A percentile compares a stretch with the other conserved stretches of the same genome.
These are phyloP conservation scores for Archaeoteleia sp. DNA, from an alignment of 2,888 invertebrate genomes.

Conservation along the genomic window DNA sequence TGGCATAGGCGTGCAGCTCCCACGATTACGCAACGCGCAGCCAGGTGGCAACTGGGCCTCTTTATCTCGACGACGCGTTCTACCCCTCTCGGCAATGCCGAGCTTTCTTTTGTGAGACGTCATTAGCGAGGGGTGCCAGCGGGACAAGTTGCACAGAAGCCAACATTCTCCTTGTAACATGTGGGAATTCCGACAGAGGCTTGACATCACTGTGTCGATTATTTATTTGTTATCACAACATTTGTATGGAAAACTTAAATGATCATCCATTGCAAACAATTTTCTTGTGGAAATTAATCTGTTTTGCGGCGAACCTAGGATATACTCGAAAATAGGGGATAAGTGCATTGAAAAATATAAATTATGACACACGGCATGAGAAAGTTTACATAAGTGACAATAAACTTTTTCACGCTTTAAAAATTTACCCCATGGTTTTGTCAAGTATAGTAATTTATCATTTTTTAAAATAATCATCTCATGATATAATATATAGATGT, in stretches of 20 bases:
- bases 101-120: constrained; percentile 32
- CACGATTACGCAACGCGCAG: constrained; percentile 62
- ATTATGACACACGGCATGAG: no score
- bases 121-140: constrained; percentile 35
- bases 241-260: constrained; percentile 31
- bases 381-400: no score
- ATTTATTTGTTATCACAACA: constrained; percentile 23
- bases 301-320: no score
- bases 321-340: no score
- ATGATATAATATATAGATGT: no score
- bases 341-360: no score
- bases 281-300: no score
- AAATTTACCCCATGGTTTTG: no score
- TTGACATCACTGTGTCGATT: constrained; percentile 28
- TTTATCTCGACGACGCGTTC: constrained; percentile 53
- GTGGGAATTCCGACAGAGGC: constrained; percentile 44
- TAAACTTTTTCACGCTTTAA: no score
- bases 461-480: no score
- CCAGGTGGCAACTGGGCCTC: constrained; percentile 64
- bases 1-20: constrained; percentile 65
- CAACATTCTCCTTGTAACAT: constrained; percentile 15
- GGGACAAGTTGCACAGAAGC: constrained; percentile 20
- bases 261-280: no score
- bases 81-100: constrained; percentile 11
- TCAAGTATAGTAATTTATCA: no score